Percentiles rank a stretch among this genome's conserved stretches.
phyloP scores from a whole-genome alignment of 2,888 invertebrate genomes.

The Synanthedon andrenaeformis region DNA sequence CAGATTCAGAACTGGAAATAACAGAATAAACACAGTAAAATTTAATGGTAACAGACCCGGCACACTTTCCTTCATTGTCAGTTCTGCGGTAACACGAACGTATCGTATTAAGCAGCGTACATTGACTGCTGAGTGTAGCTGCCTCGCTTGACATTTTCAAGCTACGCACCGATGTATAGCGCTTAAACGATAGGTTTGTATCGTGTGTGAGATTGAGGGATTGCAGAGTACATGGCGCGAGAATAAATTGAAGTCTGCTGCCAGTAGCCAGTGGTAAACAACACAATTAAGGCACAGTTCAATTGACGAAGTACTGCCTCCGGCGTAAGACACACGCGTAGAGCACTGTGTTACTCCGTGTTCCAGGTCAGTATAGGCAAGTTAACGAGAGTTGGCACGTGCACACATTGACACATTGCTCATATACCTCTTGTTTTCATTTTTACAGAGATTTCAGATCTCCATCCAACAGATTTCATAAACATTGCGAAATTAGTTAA shows the following conservation, averaged over 20 bases:
- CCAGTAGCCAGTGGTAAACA: constrained; percentile 40
- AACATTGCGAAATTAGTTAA: too few species aligned
- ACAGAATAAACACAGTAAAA: constrained; percentile 34
- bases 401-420: too few species aligned
- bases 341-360: constrained; percentile 1
- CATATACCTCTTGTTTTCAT: too few species aligned
- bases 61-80: constrained; percentile 2
- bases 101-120: not conserved
- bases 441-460: too few species aligned
- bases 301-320: constrained; percentile 22
- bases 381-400: not conserved
- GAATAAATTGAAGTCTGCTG: constrained; percentile 28
- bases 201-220: too few species aligned
- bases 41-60: constrained; percentile 25
- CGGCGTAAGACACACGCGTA: constrained; percentile 12
- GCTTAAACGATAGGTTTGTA: not conserved
- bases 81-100: not conserved
- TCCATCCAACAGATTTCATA: too few species aligned
- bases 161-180: not conserved
- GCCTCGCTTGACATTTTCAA: not conserved
- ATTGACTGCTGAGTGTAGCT: not conserved
- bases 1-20: constrained; percentile 31
- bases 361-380: too few species aligned
- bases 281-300: constrained; percentile 39
- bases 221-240: not conserved